Conservation (phyloP, 1,140 invertebrate species). For the Pseudobourletiella spinata region DNA sequence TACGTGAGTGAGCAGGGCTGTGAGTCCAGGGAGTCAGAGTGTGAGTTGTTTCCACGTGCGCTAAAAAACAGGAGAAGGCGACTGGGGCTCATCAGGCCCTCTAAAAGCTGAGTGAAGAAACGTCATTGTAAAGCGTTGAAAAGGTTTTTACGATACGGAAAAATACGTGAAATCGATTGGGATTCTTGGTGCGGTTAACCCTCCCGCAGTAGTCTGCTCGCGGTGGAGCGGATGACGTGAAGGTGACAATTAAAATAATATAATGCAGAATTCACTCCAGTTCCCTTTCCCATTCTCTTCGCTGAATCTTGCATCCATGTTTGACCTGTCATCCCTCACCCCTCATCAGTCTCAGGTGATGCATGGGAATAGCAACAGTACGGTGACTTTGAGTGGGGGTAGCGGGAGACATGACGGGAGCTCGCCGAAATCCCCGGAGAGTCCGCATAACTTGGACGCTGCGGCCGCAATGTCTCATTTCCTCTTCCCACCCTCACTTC, state of each 20-base stretch:
- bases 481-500: constrained; percentile 2
- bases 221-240: no score
- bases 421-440: neutral
- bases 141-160: no score
- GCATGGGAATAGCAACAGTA: neutral
- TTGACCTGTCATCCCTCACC: constrained; percentile 1
- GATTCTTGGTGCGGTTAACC: no score
- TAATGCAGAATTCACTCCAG: constrained; percentile 14
- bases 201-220: no score
- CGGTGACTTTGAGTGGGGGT: neutral
- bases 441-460: neutral
- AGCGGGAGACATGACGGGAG: neutral
- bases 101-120: no score
- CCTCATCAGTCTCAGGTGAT: constrained; percentile 3
- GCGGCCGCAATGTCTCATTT: constrained; percentile 10
- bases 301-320: constrained; percentile 9
- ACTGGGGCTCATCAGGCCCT: no score
- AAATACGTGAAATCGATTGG: no score
- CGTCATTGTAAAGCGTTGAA: no score
- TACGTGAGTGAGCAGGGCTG: no score
- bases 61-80: no score
- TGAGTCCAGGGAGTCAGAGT: no score
- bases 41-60: no score
- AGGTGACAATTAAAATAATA: neutral
- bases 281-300: constrained; percentile 8